These are phyloP conservation scores for Daboia siamensis DNA, from an alignment of 2,113 vertebrate genomes.

Conservation along the genomic window DNA sequence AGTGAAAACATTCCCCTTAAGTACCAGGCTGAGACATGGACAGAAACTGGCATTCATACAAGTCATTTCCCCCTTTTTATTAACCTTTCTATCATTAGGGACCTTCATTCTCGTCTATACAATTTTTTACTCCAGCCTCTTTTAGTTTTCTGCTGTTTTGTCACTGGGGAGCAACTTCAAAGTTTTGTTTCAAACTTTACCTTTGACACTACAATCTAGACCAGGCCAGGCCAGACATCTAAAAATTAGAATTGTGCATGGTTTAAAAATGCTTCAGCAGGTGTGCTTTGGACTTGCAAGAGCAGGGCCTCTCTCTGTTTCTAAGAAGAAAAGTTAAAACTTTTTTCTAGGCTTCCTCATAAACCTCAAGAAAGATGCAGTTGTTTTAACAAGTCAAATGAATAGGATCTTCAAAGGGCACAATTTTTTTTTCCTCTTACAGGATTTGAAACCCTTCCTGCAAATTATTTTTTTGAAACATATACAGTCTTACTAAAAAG, in stretches of 20 bases:
- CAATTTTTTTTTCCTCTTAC: background rate
- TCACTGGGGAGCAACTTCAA: constrained; percentile 10
- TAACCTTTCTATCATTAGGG: constrained; percentile 46
- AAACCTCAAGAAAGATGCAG: constrained; percentile 29
- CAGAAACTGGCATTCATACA: constrained; percentile 40
- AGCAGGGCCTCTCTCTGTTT: background rate
- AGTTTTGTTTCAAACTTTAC: constrained; percentile 33
- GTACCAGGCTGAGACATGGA: constrained; percentile 28
- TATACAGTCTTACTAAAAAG: background rate
- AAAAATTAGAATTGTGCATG: background rate
- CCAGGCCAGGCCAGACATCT: background rate
- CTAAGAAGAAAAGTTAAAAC: background rate
- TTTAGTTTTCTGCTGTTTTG: constrained; percentile 47
- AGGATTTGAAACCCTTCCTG: background rate
- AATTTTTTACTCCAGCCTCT: constrained; percentile 44
- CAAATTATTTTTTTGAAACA: background rate
- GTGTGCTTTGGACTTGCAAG: background rate
- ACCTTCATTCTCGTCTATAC: constrained; percentile 52
- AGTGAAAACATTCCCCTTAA: constrained; percentile 44
- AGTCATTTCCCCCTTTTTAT: constrained; percentile 49
- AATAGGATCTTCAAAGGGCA: background rate
- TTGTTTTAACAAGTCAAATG: background rate
- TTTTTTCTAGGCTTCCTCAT: constrained; percentile 14
- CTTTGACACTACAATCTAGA: constrained; percentile 25
- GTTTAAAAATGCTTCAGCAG: background rate